phyloP scores from a whole-genome alignment of 2,113 vertebrate species.

The Notothenia rossii region DNA sequence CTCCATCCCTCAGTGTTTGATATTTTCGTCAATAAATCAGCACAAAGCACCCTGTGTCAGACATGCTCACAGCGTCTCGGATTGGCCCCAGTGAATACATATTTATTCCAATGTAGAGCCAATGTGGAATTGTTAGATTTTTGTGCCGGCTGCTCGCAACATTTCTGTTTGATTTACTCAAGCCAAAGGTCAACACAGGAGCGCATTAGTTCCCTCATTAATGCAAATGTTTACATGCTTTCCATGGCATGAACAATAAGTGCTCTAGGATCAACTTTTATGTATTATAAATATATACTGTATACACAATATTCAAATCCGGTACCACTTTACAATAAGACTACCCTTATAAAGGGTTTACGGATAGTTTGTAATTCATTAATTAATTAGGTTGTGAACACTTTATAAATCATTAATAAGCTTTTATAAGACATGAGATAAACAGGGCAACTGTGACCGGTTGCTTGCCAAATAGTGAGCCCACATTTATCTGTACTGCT shows the following conservation, averaged over 20 bases:
- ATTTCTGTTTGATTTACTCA: conserved; percentile 73
- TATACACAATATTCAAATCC: neutral
- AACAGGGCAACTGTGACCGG: too few species aligned
- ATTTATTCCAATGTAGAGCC: conserved; percentile 74
- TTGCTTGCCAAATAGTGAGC: too few species aligned
- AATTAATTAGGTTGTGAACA: too few species aligned
- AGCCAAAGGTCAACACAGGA: conserved; percentile 72
- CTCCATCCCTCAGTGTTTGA: conserved; percentile 81
- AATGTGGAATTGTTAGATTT: conserved; percentile 76
- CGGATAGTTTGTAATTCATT: too few species aligned
- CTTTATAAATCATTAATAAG: too few species aligned
- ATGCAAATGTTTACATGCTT: conserved; percentile 60
- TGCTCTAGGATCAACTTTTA: neutral
- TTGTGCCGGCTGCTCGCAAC: conserved; percentile 51
- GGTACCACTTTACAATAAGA: too few species aligned
- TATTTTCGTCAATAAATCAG: conserved; percentile 85
- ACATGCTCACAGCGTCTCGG: conserved; percentile 72
- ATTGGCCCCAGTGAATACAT: conserved; percentile 75
- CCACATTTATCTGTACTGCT: too few species aligned
- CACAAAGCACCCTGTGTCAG: conserved; percentile 73
- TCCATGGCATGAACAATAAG: neutral
- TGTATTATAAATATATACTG: neutral
- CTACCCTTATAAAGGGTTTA: too few species aligned
- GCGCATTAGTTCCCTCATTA: conserved; percentile 50
- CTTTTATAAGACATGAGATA: too few species aligned